Conservation (phyloP, 2,888 invertebrate species). For the Epistrophe grossulariae region DNA sequence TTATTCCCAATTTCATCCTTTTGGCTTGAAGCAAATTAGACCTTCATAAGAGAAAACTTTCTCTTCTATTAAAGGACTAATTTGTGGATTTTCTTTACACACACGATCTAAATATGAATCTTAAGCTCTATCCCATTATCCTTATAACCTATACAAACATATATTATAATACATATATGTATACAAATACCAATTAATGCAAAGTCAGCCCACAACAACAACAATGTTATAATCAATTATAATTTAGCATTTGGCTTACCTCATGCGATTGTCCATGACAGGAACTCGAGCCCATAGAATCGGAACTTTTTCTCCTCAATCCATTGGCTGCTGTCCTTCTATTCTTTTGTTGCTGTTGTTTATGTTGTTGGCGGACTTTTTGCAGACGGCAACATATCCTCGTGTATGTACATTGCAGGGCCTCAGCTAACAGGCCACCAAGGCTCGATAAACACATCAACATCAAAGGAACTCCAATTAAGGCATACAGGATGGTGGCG, state of each 20-base stretch:
- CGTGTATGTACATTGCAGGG: slow-evolving; percentile 87
- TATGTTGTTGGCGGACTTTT: slow-evolving; percentile 52
- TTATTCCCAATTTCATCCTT: slow-evolving; percentile 36
- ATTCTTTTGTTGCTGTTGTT: slow-evolving; percentile 35
- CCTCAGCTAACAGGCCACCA: slow-evolving; percentile 91
- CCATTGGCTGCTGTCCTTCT: slow-evolving; percentile 12
- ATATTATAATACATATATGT: too few species aligned
- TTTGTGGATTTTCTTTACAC: slow-evolving; percentile 22
- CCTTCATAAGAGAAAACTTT: slow-evolving; percentile 47
- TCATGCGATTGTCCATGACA: slow-evolving; percentile 77
- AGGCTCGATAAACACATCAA: slow-evolving; percentile 93
- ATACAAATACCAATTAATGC: slow-evolving; percentile 32
- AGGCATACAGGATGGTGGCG: slow-evolving; percentile 93
- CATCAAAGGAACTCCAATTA: slow-evolving; percentile 94
- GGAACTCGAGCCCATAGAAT: slow-evolving; percentile 65
- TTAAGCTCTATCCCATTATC: slow-evolving; percentile 4
- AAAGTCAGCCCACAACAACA: slow-evolving; percentile 23
- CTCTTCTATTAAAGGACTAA: slow-evolving; percentile 36
- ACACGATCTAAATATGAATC: slow-evolving; percentile 40
- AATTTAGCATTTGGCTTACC: slow-evolving; percentile 75
- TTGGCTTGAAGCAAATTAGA: slow-evolving; percentile 46
- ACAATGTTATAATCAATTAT: slow-evolving; percentile 63
- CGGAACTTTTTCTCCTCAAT: slow-evolving; percentile 55
- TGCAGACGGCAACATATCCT: slow-evolving; percentile 80
- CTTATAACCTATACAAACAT: background rate